phyloP scores from a whole-genome alignment of 2,797 vertebrate genomes.

The Sylvilagus floridanus region DNA sequence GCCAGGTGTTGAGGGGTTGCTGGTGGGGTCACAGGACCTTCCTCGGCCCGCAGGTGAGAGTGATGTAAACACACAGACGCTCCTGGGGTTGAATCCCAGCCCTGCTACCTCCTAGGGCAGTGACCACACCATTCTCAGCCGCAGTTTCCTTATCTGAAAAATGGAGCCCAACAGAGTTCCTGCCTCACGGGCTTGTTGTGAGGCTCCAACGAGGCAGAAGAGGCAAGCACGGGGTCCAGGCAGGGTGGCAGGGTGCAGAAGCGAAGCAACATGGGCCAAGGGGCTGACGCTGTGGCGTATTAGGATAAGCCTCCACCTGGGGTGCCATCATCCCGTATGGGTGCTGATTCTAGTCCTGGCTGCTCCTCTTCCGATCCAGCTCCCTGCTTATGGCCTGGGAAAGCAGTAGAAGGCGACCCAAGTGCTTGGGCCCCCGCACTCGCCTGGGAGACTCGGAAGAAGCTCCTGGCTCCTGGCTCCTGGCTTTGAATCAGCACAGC shows the following conservation, averaged over 20 bases:
- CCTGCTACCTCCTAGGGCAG: background rate
- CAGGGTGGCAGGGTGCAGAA: background rate
- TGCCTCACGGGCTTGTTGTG: background rate
- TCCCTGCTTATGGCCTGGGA: no score
- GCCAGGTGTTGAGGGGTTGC: background rate
- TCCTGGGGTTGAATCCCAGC: background rate
- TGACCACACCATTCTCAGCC: background rate
- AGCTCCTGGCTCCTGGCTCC: no score
- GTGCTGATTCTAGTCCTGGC: no score
- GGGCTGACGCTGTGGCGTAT: no score
- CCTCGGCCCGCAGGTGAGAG: background rate
- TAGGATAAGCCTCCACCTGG: no score
- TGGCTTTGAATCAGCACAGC: no score
- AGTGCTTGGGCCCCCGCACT: no score
- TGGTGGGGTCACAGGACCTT: background rate
- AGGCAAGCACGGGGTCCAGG: background rate
- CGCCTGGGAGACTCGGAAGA: no score
- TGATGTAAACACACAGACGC: background rate
- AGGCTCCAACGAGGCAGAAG: background rate
- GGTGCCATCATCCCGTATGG: no score
- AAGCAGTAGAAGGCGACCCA: no score
- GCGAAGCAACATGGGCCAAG: background rate
- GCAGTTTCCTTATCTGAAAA: slow-evolving; percentile 40
- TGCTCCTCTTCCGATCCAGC: no score
- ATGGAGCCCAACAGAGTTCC: background rate